Evolutionary conservation across 2,888 invertebrate genomes (phyloP).

Genomic region (Drosophila fulvimacula): DNA sequence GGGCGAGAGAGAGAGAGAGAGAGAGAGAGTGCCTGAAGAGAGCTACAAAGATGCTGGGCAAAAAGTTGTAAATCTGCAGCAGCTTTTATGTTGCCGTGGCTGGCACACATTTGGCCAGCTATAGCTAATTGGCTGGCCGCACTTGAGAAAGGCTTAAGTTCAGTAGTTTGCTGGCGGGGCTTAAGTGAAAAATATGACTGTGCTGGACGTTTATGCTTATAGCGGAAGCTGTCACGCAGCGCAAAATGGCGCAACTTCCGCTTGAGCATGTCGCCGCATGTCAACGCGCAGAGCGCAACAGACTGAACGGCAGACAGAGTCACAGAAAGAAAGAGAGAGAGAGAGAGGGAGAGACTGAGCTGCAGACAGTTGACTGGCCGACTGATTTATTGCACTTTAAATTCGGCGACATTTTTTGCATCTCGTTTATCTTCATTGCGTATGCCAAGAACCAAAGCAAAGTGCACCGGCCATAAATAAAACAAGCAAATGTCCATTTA

Average conservation of each 20-base stretch:
- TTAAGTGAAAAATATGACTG: constrained; percentile 68
- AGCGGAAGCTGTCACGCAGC: constrained; percentile 65
- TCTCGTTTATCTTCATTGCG: constrained; percentile 82
- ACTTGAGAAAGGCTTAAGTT: constrained; percentile 54
- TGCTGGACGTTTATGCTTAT: constrained; percentile 62
- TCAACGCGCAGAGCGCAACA: constrained; percentile 54
- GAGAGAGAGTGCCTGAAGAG: neutral
- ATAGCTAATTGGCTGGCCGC: constrained; percentile 41
- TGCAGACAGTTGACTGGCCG: constrained; percentile 43
- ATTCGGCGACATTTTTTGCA: constrained; percentile 79
- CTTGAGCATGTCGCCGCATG: constrained; percentile 51
- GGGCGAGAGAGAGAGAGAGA: too few species aligned
- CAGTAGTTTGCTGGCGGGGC: constrained; percentile 23
- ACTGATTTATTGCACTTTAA: constrained; percentile 80
- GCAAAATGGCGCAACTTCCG: constrained; percentile 76
- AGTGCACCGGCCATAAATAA: constrained; percentile 72
- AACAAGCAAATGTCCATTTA: constrained; percentile 55
- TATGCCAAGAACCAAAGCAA: constrained; percentile 69
- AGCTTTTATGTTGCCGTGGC: constrained; percentile 6
- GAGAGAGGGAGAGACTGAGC: neutral
- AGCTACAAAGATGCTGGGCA: constrained; percentile 1
- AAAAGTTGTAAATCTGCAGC: constrained; percentile 49
- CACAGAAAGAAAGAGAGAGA: neutral
- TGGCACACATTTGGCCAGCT: constrained; percentile 19
- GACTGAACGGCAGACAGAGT: constrained; percentile 37